phyloP scores from a whole-genome alignment of 2,888 invertebrate genomes.

The Tridacna crocea region DNA sequence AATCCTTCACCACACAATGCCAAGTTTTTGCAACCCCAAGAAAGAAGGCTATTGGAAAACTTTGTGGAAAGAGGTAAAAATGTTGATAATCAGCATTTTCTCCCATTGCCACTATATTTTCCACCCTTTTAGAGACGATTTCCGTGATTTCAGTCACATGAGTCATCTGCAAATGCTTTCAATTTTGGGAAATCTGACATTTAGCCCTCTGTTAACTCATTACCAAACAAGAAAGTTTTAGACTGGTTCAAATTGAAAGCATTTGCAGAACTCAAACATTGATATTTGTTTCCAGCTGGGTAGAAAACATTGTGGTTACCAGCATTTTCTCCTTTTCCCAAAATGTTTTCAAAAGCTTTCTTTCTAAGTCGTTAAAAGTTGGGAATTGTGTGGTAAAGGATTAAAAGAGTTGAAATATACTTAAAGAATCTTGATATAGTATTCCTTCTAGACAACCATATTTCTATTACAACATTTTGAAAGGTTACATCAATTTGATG shows the following conservation, averaged over 20 bases:
- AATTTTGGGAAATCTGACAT: too few relatives aligned
- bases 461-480: not conserved
- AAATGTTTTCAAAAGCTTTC: too few relatives aligned
- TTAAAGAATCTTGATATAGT: not conserved
- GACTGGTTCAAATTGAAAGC: too few relatives aligned
- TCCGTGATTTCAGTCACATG: not conserved
- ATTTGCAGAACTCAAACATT: too few relatives aligned
- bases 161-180: not conserved
- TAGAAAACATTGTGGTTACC: too few relatives aligned
- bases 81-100: constrained; percentile 2
- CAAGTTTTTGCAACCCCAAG: not conserved
- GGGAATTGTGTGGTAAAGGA: not conserved
- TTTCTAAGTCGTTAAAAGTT: not conserved
- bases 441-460: not conserved
- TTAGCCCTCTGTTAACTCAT: too few relatives aligned
- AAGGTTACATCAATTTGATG: not conserved
- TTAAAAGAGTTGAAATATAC: not conserved
- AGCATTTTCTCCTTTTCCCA: too few relatives aligned
- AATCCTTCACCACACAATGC: not conserved
- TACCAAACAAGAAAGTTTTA: too few relatives aligned
- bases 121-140: not conserved
- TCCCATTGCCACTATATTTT: not conserved
- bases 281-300: too few relatives aligned
- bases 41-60: not conserved
- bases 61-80: not conserved